Evolutionary conservation across 1,140 invertebrate species (phyloP).

Genomic region (Drosophila kikkawai): DNA sequence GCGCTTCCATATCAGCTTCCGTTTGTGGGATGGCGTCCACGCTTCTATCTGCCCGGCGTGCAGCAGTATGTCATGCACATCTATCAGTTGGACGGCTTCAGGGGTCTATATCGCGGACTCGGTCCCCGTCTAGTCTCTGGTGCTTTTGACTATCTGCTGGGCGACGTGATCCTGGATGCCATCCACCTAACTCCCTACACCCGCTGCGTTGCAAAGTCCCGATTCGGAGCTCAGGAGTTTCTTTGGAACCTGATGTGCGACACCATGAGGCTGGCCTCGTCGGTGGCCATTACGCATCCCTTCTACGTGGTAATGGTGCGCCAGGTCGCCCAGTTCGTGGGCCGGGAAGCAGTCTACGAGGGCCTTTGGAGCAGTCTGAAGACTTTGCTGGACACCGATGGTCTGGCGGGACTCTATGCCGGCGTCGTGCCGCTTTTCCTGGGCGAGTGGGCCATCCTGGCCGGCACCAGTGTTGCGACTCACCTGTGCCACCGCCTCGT

Average conservation of each 20-base stretch:
- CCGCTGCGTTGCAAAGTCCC: too few relatives aligned
- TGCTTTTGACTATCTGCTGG: slow-evolving; percentile 8
- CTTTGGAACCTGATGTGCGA: slow-evolving; percentile 32
- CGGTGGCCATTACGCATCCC: slow-evolving; percentile 49
- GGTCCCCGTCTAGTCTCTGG: slow-evolving; percentile 28
- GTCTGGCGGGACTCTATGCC: slow-evolving; percentile 36
- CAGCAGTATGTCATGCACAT: slow-evolving; percentile 56
- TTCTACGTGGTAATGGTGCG: slow-evolving; percentile 59
- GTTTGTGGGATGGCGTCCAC: slow-evolving; percentile 18
- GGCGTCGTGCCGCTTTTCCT: slow-evolving; percentile 55
- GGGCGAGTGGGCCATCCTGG: slow-evolving; percentile 37
- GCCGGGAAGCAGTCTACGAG: slow-evolving; percentile 31
- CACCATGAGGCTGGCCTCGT: slow-evolving; percentile 34
- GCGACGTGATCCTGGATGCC: slow-evolving; percentile 26
- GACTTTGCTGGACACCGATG: not conserved
- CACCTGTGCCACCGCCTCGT: slow-evolving; percentile 18
- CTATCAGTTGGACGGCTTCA: slow-evolving; percentile 31
- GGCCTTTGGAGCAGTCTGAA: slow-evolving; percentile 12
- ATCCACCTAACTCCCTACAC: slow-evolving; percentile 14
- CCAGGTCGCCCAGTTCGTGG: slow-evolving; percentile 65
- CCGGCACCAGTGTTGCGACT: slow-evolving; percentile 27
- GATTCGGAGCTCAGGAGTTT: not conserved
- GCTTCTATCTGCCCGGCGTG: slow-evolving; percentile 39
- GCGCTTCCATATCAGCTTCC: slow-evolving; percentile 4
- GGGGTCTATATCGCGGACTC: slow-evolving; percentile 58